phyloP scores from a whole-genome alignment of 2,797 vertebrate species.

The Percopsis omiscomaycus region DNA sequence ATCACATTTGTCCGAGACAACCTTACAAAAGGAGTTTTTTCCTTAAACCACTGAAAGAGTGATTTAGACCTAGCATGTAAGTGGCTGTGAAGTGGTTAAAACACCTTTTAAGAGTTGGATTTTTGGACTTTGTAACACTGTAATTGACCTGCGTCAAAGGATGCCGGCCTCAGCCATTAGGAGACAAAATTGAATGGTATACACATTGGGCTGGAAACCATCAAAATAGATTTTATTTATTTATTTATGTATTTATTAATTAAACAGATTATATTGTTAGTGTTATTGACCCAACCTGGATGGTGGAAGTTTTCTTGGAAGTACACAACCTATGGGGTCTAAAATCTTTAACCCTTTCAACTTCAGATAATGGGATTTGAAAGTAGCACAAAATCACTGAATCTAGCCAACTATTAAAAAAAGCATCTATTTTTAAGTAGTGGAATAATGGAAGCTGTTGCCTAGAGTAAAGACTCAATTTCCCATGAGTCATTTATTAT shows the following conservation, averaged over 20 bases:
- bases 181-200: constrained; percentile 34
- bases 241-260: not conserved
- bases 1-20: constrained; percentile 35
- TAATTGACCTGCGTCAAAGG: constrained; percentile 17
- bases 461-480: too few relatives aligned
- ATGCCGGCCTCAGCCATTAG: constrained; percentile 30
- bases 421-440: too few relatives aligned
- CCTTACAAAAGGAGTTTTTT: constrained; percentile 21
- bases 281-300: constrained; percentile 13
- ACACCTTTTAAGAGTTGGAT: constrained; percentile 30
- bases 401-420: too few relatives aligned
- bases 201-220: constrained; percentile 16
- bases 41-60: constrained; percentile 31
- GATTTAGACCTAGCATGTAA: constrained; percentile 31
- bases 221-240: not conserved
- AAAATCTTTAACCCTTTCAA: not conserved
- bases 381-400: not conserved
- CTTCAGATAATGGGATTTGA: not conserved
- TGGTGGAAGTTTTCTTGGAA: not conserved
- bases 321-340: constrained; percentile 3
- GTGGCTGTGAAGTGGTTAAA: constrained; percentile 34
- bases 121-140: constrained; percentile 17
- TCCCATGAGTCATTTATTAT: too few relatives aligned
- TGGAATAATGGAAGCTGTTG: too few relatives aligned
- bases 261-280: constrained; percentile 7